Conservation (phyloP, 2,113 vertebrate species). For the Rhinichthys klamathensis region DNA sequence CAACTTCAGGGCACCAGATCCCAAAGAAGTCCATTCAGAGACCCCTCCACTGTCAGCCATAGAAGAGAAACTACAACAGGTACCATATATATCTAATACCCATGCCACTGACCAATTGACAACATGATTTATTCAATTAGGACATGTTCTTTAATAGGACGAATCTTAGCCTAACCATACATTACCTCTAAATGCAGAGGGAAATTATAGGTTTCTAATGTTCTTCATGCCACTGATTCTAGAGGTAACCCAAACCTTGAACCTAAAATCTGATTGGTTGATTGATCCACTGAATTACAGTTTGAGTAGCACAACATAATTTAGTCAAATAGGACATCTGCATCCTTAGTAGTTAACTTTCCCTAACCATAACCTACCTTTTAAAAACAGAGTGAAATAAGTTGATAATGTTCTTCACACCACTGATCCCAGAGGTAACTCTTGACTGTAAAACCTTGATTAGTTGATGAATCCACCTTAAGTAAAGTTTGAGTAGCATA, state of each 20-base stretch:
- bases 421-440: background rate
- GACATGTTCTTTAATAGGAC: background rate
- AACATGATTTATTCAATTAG: background rate
- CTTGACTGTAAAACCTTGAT: background rate
- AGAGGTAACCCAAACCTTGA: background rate
- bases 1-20: slow-evolving; percentile 74
- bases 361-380: no score
- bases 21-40: slow-evolving; percentile 46
- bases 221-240: background rate
- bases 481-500: background rate
- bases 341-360: no score
- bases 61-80: slow-evolving; percentile 74
- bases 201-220: background rate
- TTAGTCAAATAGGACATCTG: no score
- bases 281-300: background rate
- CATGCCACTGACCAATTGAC: background rate
- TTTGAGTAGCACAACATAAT: no score
- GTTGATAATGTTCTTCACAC: background rate
- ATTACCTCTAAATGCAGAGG: background rate
- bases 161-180: background rate
- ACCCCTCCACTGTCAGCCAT: slow-evolving; percentile 64
- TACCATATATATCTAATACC: slow-evolving; percentile 39
- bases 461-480: background rate
- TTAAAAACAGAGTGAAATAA: no score
- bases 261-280: background rate